phyloP scores from a whole-genome alignment of 2,888 invertebrate species.

The Ctena decussata region DNA sequence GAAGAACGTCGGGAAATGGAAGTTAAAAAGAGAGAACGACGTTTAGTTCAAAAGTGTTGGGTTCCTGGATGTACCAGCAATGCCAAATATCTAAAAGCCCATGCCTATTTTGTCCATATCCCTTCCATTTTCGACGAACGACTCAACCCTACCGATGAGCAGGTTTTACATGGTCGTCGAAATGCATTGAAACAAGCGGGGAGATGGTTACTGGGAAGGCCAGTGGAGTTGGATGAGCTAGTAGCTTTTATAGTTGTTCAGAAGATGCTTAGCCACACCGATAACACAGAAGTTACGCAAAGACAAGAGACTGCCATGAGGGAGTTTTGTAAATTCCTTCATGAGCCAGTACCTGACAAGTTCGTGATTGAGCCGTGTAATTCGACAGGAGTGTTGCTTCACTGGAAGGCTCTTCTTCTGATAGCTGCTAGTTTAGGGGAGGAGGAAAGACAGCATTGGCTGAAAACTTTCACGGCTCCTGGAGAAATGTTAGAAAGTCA shows the following conservation, averaged over 20 bases:
- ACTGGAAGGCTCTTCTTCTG: neutral
- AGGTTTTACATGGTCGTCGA: neutral
- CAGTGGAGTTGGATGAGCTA: neutral
- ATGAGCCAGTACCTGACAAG: neutral
- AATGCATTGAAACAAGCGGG: neutral
- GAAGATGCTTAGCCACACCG: neutral
- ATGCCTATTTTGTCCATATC: neutral
- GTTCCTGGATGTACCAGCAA: neutral
- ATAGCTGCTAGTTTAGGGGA: neutral
- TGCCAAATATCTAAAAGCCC: neutral
- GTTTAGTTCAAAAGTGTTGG: neutral
- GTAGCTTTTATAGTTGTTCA: neutral
- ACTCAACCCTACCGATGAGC: neutral
- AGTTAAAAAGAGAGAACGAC: neutral
- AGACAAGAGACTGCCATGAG: neutral
- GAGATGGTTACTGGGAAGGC: neutral
- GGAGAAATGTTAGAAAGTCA: neutral
- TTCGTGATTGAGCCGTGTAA: neutral
- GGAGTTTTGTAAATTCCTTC: conserved; percentile 19
- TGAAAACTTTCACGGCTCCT: neutral
- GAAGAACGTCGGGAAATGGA: neutral
- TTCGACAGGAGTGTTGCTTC: neutral
- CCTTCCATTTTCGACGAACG: neutral
- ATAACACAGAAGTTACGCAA: conserved; percentile 14
- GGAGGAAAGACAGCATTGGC: neutral